Evolutionary conservation across 1,140 invertebrate genomes (phyloP), one percentile per base, ranked within the genome.

Genomic region (Laodelphax striatellus): DNA sequence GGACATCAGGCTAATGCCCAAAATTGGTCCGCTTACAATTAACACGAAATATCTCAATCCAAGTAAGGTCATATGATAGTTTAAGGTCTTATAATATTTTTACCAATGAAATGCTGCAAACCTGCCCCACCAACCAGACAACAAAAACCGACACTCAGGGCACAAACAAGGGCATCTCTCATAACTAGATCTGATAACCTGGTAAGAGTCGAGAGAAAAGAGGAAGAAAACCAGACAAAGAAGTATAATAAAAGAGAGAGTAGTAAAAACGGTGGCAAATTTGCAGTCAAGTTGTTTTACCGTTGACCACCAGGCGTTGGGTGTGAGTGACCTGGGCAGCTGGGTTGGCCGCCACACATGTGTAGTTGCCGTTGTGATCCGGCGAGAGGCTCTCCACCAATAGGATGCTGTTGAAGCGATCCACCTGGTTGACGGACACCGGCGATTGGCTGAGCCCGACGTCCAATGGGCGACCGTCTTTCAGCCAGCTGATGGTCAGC

Each of bases 331-430:
- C 82, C 72, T 85, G 81, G 60, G 84, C 86, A 61, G 85, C 86
- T 52, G 79, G 75, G 71, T 88, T 88, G 64, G 80, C 76, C 61
- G 85, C 85, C 66, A 84, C 79, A 72, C 85, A 87, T 41, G 84
- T 82, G 73, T 87, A 87, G 75, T 86, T 85, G 65, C 86, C 86
- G 64, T 87, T 87, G 73, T 89, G 83, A 68, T 83, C 79, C 68
- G 83, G 84, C 69, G 84, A 84, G 64, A 90, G 80, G 71, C 82
- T 85, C 69, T 87, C 81, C 68, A 90, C 87, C 67, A 85, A 83
- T 69, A 90, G 79, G 69, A 87, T 85, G 76, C 82, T 85, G 79
- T 83, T 87, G 75, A 82, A 87, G 70, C 83, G 82, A 72, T 87
- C 83, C 72, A 86, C 82, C 76, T 83, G 83, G 64, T 80, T 85